Percentiles rank a stretch among this genome's conserved stretches.
These are phyloP conservation scores for Sesamia nonagrioides DNA, from an alignment of 1,140 invertebrate genomes.

Conservation along the genomic window DNA sequence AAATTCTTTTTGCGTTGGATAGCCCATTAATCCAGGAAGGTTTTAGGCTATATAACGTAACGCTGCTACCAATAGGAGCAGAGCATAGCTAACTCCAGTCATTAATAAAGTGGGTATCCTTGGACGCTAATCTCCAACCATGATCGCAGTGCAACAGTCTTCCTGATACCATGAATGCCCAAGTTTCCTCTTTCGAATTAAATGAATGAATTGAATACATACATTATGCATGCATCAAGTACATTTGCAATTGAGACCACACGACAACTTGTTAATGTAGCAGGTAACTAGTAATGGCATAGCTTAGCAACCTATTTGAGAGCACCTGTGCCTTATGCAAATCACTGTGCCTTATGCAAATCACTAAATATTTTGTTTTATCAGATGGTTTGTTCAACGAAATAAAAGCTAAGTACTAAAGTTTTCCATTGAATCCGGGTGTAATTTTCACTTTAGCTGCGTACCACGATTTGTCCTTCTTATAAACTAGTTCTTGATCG, in stretches of 20 bases:
- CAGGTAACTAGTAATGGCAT: slow-evolving; percentile 26
- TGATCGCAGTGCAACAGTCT: slow-evolving; percentile 18
- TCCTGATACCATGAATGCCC: slow-evolving; percentile 11
- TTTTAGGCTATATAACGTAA: too few relatives aligned
- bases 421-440: slow-evolving; percentile 1
- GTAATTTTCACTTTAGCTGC: slow-evolving; percentile 31
- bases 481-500: too few relatives aligned
- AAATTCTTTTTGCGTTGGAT: too few relatives aligned
- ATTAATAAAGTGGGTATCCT: too few relatives aligned
- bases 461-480: slow-evolving; percentile 48
- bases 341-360: slow-evolving; percentile 25
- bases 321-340: slow-evolving; percentile 27
- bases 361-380: slow-evolving; percentile 7
- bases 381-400: slow-evolving; percentile 11
- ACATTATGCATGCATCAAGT: slow-evolving; percentile 25
- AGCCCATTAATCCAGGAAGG: too few relatives aligned
- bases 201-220: slow-evolving; percentile 23
- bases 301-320: slow-evolving; percentile 20
- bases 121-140: background rate
- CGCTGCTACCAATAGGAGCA: too few relatives aligned
- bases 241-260: slow-evolving; percentile 40
- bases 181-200: slow-evolving; percentile 26
- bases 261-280: slow-evolving; percentile 28
- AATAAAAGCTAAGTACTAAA: background rate
- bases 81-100: too few relatives aligned